Percentiles rank a stretch among this genome's conserved stretches.
These are phyloP conservation scores for Chelonus insularis DNA, from an alignment of 1,140 invertebrate species.

Conservation along the genomic window DNA sequence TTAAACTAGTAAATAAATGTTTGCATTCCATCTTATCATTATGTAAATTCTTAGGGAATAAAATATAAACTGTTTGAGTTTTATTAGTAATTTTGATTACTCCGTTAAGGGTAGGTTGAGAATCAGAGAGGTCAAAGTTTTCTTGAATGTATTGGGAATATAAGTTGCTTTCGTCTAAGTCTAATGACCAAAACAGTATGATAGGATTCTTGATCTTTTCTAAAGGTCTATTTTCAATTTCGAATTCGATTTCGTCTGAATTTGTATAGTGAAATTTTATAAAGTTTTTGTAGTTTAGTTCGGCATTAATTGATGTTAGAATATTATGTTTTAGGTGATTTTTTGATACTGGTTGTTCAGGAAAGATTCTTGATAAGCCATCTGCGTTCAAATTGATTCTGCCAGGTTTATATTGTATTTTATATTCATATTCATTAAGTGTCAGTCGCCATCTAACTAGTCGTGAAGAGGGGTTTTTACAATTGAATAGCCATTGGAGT, in stretches of 20 bases:
- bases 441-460: too few species aligned
- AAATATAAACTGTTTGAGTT: conserved; percentile 33
- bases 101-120: conserved; percentile 1
- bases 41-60: conserved; percentile 35
- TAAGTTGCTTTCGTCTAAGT: conserved; percentile 37
- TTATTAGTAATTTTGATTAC: conserved; percentile 28
- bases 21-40: conserved; percentile 38
- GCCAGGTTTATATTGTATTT: too few species aligned
- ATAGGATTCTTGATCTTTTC: conserved; percentile 31
- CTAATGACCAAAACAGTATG: conserved; percentile 36
- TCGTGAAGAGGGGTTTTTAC: too few species aligned
- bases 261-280: conserved; percentile 40
- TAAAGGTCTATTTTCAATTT: conserved; percentile 32
- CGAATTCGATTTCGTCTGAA: conserved; percentile 30
- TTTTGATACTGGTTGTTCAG: too few species aligned
- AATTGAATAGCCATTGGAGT: too few species aligned
- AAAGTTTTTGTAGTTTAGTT: conserved; percentile 37
- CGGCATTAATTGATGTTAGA: too few species aligned
- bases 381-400: too few species aligned
- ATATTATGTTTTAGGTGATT: too few species aligned
- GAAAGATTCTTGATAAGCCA: too few species aligned
- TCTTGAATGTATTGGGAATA: conserved; percentile 31
- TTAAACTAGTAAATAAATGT: conserved; percentile 39
- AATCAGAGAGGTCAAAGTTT: conserved; percentile 26
- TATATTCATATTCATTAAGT: too few species aligned